These are phyloP conservation scores for Indicator maculatus DNA, from an alignment of 2,113 vertebrate genomes.

Conservation along the genomic window DNA sequence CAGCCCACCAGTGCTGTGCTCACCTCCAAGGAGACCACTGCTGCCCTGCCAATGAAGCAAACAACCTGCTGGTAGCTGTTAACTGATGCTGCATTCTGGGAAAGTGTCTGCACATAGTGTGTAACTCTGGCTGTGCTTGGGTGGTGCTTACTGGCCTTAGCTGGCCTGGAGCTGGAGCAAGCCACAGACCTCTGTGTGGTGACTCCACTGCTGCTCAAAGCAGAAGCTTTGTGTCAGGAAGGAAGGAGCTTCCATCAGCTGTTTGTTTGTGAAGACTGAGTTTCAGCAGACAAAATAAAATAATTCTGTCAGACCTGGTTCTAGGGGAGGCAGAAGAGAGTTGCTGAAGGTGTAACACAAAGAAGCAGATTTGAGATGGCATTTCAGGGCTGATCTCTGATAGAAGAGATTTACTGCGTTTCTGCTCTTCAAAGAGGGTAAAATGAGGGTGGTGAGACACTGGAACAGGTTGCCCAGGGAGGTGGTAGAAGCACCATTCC, in stretches of 20 bases:
- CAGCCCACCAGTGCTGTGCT: not conserved
- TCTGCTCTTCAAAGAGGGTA: not conserved
- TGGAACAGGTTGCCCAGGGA: too few relatives aligned
- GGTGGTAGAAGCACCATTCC: too few relatives aligned
- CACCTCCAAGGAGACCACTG: not conserved
- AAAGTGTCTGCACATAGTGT: not conserved
- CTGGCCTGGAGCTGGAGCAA: not conserved
- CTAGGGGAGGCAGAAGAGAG: not conserved
- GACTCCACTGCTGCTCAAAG: not conserved
- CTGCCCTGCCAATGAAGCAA: not conserved
- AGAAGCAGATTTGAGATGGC: not conserved
- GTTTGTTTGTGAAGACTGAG: not conserved
- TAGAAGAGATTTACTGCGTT: not conserved
- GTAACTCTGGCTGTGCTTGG: not conserved
- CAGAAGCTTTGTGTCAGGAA: not conserved
- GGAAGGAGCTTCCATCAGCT: not conserved
- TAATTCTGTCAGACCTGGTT: not conserved
- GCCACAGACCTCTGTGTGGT: rapidly evolving
- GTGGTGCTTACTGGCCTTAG: not conserved
- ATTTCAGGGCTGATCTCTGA: not conserved
- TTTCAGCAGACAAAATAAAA: not conserved
- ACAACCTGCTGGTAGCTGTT: too few relatives aligned
- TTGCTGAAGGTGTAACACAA: not conserved
- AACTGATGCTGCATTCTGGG: not conserved
- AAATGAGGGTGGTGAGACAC: not conserved